phyloP scores from a whole-genome alignment of 1,140 invertebrate genomes.

The Drosophila jambulina region DNA sequence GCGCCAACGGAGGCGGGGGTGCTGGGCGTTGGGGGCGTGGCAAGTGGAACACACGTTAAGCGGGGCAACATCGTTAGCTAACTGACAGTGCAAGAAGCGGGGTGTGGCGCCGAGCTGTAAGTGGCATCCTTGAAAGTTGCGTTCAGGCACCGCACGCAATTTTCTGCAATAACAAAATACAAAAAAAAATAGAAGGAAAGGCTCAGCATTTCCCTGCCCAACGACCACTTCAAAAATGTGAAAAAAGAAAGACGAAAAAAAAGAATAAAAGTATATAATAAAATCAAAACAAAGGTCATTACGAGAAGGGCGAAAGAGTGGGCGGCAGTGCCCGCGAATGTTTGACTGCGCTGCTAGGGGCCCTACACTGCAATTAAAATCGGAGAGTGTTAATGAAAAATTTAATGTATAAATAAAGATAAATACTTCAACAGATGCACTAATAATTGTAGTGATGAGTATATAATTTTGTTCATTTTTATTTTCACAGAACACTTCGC shows the following conservation, averaged over 20 bases:
- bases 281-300: constrained; percentile 54
- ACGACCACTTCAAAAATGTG: constrained; percentile 22
- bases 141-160: constrained; percentile 71
- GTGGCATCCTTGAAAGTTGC: constrained; percentile 80
- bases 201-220: constrained; percentile 28
- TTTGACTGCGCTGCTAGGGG: constrained; percentile 14
- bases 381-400: no score
- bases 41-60: constrained; percentile 52
- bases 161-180: constrained; percentile 60
- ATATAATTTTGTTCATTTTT: neutral
- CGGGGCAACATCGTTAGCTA: constrained; percentile 76
- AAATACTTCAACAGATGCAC: neutral
- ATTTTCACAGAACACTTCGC: no score
- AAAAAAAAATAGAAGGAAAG: neutral
- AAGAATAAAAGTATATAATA: constrained; percentile 37
- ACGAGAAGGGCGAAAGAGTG: constrained; percentile 1
- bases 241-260: neutral
- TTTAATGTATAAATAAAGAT: neutral
- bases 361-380: constrained; percentile 4
- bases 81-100: constrained; percentile 27
- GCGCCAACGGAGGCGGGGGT: neutral
- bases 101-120: constrained; percentile 41
- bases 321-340: neutral
- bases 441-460: neutral
- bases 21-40: constrained; percentile 1